A percentile compares a stretch with the other conserved stretches of the same genome.
Evolutionary conservation across 2,113 vertebrate genomes (phyloP).

Genomic region (Xerus inauris): DNA sequence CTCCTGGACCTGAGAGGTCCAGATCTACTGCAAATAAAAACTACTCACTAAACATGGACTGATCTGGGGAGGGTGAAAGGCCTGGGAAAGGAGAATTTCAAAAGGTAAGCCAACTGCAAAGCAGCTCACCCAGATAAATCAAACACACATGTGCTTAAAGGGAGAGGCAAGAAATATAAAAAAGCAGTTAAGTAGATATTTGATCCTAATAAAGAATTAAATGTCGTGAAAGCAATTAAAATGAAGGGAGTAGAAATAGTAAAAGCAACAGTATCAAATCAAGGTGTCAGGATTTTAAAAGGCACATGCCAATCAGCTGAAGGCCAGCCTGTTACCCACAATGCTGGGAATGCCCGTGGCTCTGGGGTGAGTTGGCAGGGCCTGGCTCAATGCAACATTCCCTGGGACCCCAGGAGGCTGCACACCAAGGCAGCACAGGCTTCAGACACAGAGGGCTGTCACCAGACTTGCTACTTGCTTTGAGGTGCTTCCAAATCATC

Average conservation of each 20-base stretch:
- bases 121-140: neutral
- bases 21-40: neutral
- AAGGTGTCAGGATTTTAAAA: neutral
- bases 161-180: neutral
- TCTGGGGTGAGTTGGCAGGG: neutral
- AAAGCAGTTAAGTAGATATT: neutral
- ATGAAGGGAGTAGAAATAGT: neutral
- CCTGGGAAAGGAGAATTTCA: neutral
- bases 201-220: neutral
- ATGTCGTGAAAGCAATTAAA: neutral
- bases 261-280: neutral
- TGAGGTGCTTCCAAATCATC: neutral
- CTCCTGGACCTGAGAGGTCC: neutral
- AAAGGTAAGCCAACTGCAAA: neutral
- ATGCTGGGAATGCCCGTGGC: neutral
- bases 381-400: neutral
- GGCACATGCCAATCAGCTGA: neutral
- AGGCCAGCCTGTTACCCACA: too few relatives aligned
- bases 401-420: rapidly evolving
- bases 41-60: neutral
- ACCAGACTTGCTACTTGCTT: neutral
- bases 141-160: neutral
- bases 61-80: neutral
- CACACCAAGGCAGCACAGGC: neutral
- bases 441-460: neutral